phyloP scores from a whole-genome alignment of 2,888 invertebrate species.

The Rhamnusium bicolor region DNA sequence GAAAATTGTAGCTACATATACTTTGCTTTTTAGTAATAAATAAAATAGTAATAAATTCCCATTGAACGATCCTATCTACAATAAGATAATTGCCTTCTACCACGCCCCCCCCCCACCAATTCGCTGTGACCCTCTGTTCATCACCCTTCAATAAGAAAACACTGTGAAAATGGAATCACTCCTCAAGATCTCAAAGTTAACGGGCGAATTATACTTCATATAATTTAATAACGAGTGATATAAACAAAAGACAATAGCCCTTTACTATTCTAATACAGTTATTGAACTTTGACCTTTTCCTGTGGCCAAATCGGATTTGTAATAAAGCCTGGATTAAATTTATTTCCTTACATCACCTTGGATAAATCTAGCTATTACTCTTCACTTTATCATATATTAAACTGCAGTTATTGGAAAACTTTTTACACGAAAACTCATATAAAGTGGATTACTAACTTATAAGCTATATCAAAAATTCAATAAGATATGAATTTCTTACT shows the following conservation, averaged over 20 bases:
- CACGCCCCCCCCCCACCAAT: too few species aligned
- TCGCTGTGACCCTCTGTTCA: too few species aligned
- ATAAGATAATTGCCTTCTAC: too few species aligned
- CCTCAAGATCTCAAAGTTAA: too few species aligned
- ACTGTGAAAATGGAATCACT: too few species aligned
- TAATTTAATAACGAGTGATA: too few species aligned
- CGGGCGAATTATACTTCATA: too few species aligned
- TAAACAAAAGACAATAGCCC: not conserved
- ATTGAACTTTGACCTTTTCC: not conserved
- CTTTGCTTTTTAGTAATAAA: too few species aligned
- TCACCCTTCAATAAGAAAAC: too few species aligned
- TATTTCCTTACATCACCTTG: not conserved
- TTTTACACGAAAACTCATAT: conserved; percentile 3
- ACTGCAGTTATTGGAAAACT: conserved; percentile 11
- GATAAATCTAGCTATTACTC: not conserved
- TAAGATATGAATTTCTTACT: not conserved
- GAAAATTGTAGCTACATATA: too few species aligned
- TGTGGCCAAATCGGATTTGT: not conserved
- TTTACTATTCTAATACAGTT: not conserved
- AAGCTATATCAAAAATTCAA: conserved; percentile 1
- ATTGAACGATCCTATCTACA: too few species aligned
- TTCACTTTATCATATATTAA: not conserved
- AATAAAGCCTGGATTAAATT: not conserved
- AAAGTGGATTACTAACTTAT: conserved; percentile 8
- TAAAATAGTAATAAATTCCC: too few species aligned